Base-by-base conservation (phyloP, 2,113 vertebrate genomes). In the Pteruthius melanotis region DNA sequence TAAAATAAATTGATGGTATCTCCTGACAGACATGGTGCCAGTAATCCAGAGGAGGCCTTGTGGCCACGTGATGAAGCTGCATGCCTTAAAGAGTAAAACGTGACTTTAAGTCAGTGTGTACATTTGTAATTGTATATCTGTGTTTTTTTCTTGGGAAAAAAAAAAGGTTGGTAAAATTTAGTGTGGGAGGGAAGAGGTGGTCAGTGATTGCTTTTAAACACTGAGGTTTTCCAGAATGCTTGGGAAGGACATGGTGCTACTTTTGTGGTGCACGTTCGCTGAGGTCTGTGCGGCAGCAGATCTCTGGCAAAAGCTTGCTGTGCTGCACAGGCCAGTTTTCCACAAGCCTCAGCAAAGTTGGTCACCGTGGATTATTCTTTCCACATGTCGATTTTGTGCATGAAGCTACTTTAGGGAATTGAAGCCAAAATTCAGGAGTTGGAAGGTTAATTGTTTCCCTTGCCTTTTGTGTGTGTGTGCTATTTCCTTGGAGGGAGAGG, bases 291-390 rank as follows among this genome's bases (percentile, higher is more conserved):
- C 0, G 0, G 53, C 69, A 52, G 69, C 49, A 60, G 56, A 60
- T 75, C 84, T 35, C 77, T 81, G 83, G 77, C 30, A 11, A 8
- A 49, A 85, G 77, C 72, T 92, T 0, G 3, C 53, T 40, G 45
- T 45, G n/a, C 54, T 95, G 50, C 80, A 26, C 76, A 28, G 54
- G 53, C 80, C 49, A 17, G 65, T 92, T 94, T 96, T 96, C 96
- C 93, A 89, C 83, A 93, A 40, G 33, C 49, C 83, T 95, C 86
- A 93, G 92, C 93, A 92, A 64, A 71, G 22, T 10, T 84, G 92
- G 75, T 96, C 79, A 65, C 90, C 42, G 13, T 35, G 28, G 54
- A 44, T 90, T 93, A 90, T 94, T 95, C 65, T 75, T 96, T 91
- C 94, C 87, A 92, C 69, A 75, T 93, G 93, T 78, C 0, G 1